Evolutionary conservation across 2,797 vertebrate species (phyloP).

Genomic region (Adrianichthys oophorus): DNA sequence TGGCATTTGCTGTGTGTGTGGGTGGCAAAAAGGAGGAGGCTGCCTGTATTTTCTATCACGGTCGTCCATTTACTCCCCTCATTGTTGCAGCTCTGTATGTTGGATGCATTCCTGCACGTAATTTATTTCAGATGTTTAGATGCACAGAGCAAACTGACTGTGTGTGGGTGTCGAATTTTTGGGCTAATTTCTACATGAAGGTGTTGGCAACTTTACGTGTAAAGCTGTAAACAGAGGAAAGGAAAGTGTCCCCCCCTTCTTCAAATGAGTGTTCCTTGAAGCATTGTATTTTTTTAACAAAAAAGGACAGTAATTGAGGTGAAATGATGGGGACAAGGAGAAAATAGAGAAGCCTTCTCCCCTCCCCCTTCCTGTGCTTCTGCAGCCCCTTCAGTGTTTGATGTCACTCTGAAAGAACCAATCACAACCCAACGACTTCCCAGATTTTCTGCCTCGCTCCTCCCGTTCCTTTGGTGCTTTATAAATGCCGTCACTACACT

Average conservation of each 20-base stretch:
- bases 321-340: conserved; percentile 53
- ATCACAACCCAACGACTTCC: conserved; percentile 58
- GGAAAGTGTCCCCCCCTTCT: conserved; percentile 20
- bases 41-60: conserved; percentile 34
- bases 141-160: neutral
- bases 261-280: conserved; percentile 2
- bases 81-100: conserved; percentile 4
- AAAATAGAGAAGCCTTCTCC: conserved; percentile 53
- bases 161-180: conserved; percentile 15
- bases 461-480: conserved; percentile 55
- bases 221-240: neutral
- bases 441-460: conserved; percentile 57
- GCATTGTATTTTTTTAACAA: conserved; percentile 9
- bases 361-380: conserved; percentile 67
- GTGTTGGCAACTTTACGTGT: neutral
- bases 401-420: conserved; percentile 70
- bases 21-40: conserved; percentile 43
- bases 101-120: conserved; percentile 11
- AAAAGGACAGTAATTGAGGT: conserved; percentile 33
- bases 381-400: conserved; percentile 60
- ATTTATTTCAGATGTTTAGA: conserved; percentile 10
- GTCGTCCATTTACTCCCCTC: conserved; percentile 16
- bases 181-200: conserved; percentile 1
- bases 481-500: conserved; percentile 70
- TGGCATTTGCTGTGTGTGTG: conserved; percentile 34